These are phyloP conservation scores for Macropis europaea DNA, from an alignment of 2,888 invertebrate genomes.

Conservation along the genomic window DNA sequence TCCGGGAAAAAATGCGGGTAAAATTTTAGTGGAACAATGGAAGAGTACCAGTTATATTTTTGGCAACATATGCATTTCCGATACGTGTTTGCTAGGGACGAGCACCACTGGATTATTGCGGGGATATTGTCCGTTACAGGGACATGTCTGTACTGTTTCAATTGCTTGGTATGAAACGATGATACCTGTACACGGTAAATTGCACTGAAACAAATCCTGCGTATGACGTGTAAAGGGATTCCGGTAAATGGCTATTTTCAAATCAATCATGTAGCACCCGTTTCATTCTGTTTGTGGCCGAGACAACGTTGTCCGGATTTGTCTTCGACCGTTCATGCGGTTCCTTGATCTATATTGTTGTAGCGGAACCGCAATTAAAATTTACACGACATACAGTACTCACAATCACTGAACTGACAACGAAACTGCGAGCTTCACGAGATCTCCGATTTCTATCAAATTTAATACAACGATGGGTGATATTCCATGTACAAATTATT, in stretches of 20 bases:
- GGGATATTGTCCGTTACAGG: conserved; percentile 8
- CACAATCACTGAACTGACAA: too few relatives aligned
- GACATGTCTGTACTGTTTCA: conserved; percentile 3
- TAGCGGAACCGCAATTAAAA: too few relatives aligned
- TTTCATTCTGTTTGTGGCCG: conserved; percentile 25
- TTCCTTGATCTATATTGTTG: neutral
- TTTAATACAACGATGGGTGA: too few relatives aligned
- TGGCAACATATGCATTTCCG: neutral
- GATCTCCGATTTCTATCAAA: too few relatives aligned
- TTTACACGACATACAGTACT: too few relatives aligned
- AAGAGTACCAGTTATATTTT: neutral
- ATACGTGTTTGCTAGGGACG: neutral
- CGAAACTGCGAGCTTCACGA: too few relatives aligned
- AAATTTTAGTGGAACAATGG: neutral
- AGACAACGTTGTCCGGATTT: conserved; percentile 27
- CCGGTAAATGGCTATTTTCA: conserved; percentile 26
- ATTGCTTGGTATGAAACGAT: conserved; percentile 11
- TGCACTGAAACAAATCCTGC: conserved; percentile 21
- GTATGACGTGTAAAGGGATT: conserved; percentile 30
- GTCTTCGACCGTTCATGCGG: conserved; percentile 6
- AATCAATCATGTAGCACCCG: conserved; percentile 33
- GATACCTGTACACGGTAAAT: conserved; percentile 12
- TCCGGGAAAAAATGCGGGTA: neutral
- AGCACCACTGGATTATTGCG: neutral
- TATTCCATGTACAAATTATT: too few relatives aligned